Base-by-base conservation (phyloP, 2,797 vertebrate genomes). In the Aeoliscus strigatus region DNA sequence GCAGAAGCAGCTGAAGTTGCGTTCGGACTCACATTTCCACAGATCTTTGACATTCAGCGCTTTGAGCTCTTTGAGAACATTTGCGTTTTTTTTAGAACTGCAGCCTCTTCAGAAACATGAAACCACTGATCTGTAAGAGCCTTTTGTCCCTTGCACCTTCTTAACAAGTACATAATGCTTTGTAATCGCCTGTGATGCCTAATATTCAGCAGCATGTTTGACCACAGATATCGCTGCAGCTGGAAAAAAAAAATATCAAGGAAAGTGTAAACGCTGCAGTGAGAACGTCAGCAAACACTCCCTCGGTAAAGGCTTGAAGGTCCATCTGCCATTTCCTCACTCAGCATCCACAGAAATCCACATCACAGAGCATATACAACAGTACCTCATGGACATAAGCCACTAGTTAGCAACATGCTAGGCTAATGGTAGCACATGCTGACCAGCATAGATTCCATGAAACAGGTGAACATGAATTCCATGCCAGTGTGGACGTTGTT, bases 71-170 rank as follows among this genome's bases (percentile, higher is more conserved):
- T 47, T 15, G 60, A 70, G 66, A 67, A 49, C 67, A 60, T 69
- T 73, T 37, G 32, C 55, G 62, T 73, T 57, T 62, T 65, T 34
- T 21, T 21, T 3, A 49, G 70, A 76, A 75, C 49, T 40, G 62
- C 58, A 66, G 52, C 60, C 64, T 71, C 76, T 77, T 75, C 53
- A 68, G 72, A 70, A 80, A 82, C 37, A 41, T 36, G 78, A 85
- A 68, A 74, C 34, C 66, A 73, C 70, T 51, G 62, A 77, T 73
- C 77, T 75, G 75, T 76, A 86, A 85, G 71, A 79, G 77, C 76
- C 74, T 76, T 70, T 6, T 71, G 74, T 57, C 68, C 74, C 2
- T 6, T 46, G 69, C 63, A 65, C 64, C 78, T 85, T 75, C n/a
- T n/a, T n/a, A n/a, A 75, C 54, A 56, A 74, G 67, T 65, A 56